Evolutionary conservation across 2,797 vertebrate genomes (phyloP).

Genomic region (Channallabes apus): DNA sequence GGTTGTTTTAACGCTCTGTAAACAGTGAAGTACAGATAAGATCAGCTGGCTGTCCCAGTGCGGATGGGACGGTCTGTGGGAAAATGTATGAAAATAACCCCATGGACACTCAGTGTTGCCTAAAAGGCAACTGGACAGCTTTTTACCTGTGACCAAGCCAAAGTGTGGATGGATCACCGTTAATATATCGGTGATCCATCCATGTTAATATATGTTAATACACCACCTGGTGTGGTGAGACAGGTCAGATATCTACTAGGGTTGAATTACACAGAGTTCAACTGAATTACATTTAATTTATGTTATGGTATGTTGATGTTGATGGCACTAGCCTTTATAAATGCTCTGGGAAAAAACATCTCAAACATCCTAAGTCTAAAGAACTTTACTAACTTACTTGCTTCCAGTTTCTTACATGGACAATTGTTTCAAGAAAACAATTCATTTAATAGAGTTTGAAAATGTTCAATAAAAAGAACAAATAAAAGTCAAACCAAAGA

Average conservation of each 20-base stretch:
- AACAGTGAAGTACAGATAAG: conserved; percentile 72
- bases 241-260: too few relatives aligned
- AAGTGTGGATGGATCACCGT: not conserved
- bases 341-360: not conserved
- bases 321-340: not conserved
- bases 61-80: conserved; percentile 77
- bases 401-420: not conserved
- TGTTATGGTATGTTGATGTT: not conserved
- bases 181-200: too few relatives aligned
- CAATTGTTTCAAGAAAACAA: not conserved
- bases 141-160: not conserved
- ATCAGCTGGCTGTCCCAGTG: conserved; percentile 68
- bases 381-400: too few relatives aligned
- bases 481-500: not conserved
- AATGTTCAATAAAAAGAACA: not conserved
- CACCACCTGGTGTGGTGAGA: too few relatives aligned
- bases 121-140: not conserved
- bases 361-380: not conserved
- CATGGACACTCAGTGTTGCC: not conserved
- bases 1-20: conserved; percentile 56
- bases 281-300: not conserved
- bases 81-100: conserved; percentile 81
- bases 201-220: too few relatives aligned
- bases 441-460: not conserved
- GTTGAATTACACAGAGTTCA: too few relatives aligned